These are phyloP conservation scores for Amphipoea oculea DNA, from an alignment of 2,888 invertebrate genomes.

Conservation along the genomic window DNA sequence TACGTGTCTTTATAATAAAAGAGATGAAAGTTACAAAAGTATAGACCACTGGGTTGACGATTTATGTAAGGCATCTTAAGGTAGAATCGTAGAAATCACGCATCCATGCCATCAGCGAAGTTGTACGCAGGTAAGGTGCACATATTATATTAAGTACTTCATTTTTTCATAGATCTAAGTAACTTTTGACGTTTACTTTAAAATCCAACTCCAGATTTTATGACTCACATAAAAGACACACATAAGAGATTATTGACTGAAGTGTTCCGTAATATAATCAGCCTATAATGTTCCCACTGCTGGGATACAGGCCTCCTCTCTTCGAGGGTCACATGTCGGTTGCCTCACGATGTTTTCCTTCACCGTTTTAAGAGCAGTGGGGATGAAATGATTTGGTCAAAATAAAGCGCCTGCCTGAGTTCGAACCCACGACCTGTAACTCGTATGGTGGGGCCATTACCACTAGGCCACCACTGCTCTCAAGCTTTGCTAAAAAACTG, in stretches of 20 bases:
- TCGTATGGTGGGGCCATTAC: background rate
- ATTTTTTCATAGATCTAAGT: background rate
- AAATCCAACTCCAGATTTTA: background rate
- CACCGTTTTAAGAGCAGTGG: background rate
- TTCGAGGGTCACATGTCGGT: background rate
- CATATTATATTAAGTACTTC: background rate
- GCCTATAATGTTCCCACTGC: background rate
- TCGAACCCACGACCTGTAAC: background rate
- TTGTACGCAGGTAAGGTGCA: background rate
- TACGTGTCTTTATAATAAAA: background rate
- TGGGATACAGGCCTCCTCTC: no score
- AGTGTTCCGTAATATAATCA: no score
- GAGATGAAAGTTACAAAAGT: background rate
- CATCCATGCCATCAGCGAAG: background rate
- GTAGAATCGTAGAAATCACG: background rate
- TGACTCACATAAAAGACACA: background rate
- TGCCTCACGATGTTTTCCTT: background rate
- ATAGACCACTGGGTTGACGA: background rate
- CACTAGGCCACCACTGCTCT: no score
- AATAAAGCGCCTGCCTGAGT: background rate
- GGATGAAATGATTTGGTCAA: background rate
- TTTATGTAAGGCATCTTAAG: background rate
- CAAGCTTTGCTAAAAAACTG: background rate
- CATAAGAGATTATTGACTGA: no score
- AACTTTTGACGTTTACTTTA: background rate